Conservation (phyloP, 2,797 vertebrate species). For the Pseudomugil gertrudae region DNA sequence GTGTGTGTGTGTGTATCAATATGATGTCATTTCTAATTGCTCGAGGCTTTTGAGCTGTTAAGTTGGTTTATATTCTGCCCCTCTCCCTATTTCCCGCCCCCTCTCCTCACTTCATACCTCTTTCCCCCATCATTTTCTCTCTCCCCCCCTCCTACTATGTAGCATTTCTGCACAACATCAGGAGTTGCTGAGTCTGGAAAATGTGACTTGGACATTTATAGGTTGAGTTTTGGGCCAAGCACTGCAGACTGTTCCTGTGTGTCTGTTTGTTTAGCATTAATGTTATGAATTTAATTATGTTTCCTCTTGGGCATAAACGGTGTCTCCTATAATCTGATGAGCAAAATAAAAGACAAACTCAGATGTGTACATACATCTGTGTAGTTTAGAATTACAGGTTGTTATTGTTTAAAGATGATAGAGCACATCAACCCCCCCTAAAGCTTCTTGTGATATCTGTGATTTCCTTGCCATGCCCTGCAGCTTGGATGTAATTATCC, state of each 20-base stretch:
- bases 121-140: constrained; percentile 36
- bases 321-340: constrained; percentile 11
- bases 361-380: not conserved
- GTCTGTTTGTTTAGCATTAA: constrained; percentile 53
- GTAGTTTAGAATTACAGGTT: constrained; percentile 26
- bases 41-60: constrained; percentile 49
- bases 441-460: constrained; percentile 31
- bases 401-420: constrained; percentile 34
- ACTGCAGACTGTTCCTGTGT: constrained; percentile 52
- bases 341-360: constrained; percentile 28
- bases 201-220: constrained; percentile 75
- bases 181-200: constrained; percentile 79
- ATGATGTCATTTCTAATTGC: constrained; percentile 71
- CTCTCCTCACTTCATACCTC: constrained; percentile 36
- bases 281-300: constrained; percentile 47
- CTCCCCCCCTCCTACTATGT: constrained; percentile 24
- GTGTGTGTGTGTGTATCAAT: constrained; percentile 25
- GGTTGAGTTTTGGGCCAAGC: constrained; percentile 59
- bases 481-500: constrained; percentile 48
- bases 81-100: constrained; percentile 29
- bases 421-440: constrained; percentile 10
- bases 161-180: constrained; percentile 55
- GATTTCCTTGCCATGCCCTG: constrained; percentile 13
- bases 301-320: constrained; percentile 22
- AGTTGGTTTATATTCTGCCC: constrained; percentile 56